Evolutionary conservation across 2,113 vertebrate species (phyloP), one percentile per base, ranked within the genome.

Genomic region (Glaucidium brasilianum): DNA sequence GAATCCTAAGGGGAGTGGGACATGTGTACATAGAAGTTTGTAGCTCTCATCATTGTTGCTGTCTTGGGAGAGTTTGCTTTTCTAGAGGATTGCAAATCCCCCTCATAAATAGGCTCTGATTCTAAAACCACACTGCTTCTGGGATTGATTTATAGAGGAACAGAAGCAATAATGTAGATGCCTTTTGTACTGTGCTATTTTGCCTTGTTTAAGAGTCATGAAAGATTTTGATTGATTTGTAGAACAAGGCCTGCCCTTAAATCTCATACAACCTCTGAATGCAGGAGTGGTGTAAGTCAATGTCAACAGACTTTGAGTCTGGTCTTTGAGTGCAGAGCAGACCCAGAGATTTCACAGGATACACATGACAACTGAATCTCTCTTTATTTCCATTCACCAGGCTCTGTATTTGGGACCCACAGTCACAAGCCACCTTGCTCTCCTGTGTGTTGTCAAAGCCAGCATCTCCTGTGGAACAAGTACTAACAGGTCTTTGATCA

Each of bases 371-470:
- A 75, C 53, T 81, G 68, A 43, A 8, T 72, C 26, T 87, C 35
- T 75, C 35, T 96, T 90, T 97, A 96, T 97, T 97, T 73, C 62
- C 37, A 41, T 76, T 82, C 32, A 14, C 60, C 73, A 78, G 34
- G 29, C 58, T 69, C 45, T 66, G 67, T 32, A 5, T 75, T 75
- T 72, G 88, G 49, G 69, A 53, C 45, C 25, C 15, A 1, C 1
- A 26, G 30, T 27, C 10, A 0, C 25, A 68, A 88, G 35, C 45
- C 45, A 47, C 27, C 7, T 41, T 39, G 56, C 32, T 72, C 18
- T 80, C 52, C 53, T 6, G 0, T 0, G 1, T 17, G 21, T 30
- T 59, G 78, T 45, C 83, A 83, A 58, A 77, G 47, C 37, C 49
- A 25, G 10, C 23, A 3, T 20, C 63, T 85, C 72, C 71, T 63